Evolutionary conservation across 2,797 vertebrate species (phyloP), one percentile per base, ranked within the genome.

Genomic region (Lagocephalus sceleratus): DNA sequence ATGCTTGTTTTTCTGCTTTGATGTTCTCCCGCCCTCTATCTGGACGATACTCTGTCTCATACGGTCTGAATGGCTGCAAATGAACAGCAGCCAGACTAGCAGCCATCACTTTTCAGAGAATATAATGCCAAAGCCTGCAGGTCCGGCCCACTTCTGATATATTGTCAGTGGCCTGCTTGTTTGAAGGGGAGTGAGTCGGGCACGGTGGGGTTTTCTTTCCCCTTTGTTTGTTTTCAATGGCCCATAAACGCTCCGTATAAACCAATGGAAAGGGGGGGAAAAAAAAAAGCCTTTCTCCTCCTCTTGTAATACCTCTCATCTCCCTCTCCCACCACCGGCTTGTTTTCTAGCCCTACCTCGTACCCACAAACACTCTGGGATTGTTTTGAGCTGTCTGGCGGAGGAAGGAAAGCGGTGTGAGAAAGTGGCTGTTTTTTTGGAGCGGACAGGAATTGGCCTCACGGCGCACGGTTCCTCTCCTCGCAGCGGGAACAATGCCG

Each of bases 351-450:
- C 62, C 69, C 57, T 67, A 58, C 74, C 67, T 76, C 62, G 51
- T 85, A 85, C 79, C 83, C 79, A 71, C 75, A 80, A 81, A 81
- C 81, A 82, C 84, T 87, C 83, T 88, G 87, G 85, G 87, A 90
- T 91, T 91, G 90, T 91, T 90, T 90, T 89, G 88, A 87, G 88
- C 87, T 88, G 89, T 85, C 86, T 84, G 84, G 78, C 57, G 81
- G 85, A 92, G 91, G 91, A 92, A 92, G 91, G 91, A 91, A 91
- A 88, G 85, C 88, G 84, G 86, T 91, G 89, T 92, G 90, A 91
- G 90, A 92, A 92, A 92, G 91, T 91, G 89, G 80, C 86, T 90
- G 90, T 91, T 91, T 91, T 92, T 92, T 89, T 86, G 83, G 79
- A 87, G 79, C 74, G 84, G 73, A 91, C 91, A 91, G 91, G 91